phyloP scores from a whole-genome alignment of 2,113 vertebrate genomes.

The Hemicordylus capensis region DNA sequence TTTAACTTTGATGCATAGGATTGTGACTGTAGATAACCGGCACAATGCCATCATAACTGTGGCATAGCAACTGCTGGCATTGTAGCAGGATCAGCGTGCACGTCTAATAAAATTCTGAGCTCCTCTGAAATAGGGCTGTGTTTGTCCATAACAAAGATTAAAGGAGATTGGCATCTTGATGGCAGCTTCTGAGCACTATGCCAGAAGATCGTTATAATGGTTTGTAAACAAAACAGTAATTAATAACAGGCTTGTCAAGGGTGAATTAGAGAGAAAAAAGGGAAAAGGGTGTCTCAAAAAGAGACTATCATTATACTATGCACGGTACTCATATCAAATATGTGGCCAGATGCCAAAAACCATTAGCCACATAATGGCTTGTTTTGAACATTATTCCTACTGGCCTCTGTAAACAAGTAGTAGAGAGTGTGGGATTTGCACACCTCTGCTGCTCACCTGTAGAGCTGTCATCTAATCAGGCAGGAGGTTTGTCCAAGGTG shows the following conservation, averaged over 20 bases:
- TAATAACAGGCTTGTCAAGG: neutral
- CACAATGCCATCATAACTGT: neutral
- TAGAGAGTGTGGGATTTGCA: no score
- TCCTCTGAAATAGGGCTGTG: neutral
- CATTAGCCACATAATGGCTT: neutral
- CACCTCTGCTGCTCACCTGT: no score
- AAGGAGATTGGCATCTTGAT: neutral
- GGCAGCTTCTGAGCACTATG: neutral
- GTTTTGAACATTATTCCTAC: no score
- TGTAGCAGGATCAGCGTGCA: neutral
- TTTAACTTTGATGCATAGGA: neutral
- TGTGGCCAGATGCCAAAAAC: neutral
- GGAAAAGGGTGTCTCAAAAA: neutral
- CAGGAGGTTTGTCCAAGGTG: no score
- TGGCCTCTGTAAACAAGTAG: no score
- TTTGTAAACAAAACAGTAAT: conserved; percentile 13
- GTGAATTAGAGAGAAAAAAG: neutral
- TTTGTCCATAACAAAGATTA: neutral
- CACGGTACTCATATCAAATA: neutral
- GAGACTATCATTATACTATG: neutral
- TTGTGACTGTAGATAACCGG: no score
- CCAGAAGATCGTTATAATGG: conserved; percentile 1
- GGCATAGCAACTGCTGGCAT: neutral
- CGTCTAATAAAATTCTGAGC: neutral
- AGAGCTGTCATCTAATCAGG: no score